These are phyloP conservation scores for Engraulis encrasicolus DNA, from an alignment of 2,113 vertebrate species.

Conservation along the genomic window DNA sequence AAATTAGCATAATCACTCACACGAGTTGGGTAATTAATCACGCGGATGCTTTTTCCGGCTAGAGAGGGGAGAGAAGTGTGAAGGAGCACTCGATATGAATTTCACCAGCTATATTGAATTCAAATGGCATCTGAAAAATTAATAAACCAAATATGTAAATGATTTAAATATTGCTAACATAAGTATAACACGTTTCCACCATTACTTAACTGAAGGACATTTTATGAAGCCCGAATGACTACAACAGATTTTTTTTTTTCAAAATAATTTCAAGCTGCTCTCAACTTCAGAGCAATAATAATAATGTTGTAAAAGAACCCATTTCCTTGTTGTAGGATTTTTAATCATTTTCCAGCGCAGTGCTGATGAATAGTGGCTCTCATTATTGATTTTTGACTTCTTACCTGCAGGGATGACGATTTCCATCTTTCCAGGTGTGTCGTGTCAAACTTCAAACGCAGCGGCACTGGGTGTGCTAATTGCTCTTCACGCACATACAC, in stretches of 20 bases:
- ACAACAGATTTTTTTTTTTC: no score
- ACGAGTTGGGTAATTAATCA: not conserved
- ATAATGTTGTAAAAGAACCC: not conserved
- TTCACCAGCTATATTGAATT: not conserved
- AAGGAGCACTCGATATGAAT: not conserved
- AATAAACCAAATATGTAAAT: not conserved
- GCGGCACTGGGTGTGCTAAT: not conserved
- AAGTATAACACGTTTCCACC: not conserved
- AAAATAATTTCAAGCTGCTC: not conserved
- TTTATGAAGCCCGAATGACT: not conserved
- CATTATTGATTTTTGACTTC: not conserved
- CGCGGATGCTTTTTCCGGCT: not conserved
- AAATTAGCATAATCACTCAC: conserved; percentile 13
- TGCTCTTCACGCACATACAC: not conserved
- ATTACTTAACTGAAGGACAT: not conserved
- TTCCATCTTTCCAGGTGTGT: not conserved
- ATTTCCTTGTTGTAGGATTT: not conserved
- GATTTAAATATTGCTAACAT: not conserved
- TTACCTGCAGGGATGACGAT: not conserved
- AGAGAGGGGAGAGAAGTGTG: not conserved
- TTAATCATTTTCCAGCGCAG: not conserved
- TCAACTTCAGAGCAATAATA: not conserved
- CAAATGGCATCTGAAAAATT: not conserved
- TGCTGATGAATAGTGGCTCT: not conserved
- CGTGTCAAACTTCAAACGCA: not conserved